Base-by-base conservation (phyloP, 2,113 vertebrate species). In the Menidia beryllina region DNA sequence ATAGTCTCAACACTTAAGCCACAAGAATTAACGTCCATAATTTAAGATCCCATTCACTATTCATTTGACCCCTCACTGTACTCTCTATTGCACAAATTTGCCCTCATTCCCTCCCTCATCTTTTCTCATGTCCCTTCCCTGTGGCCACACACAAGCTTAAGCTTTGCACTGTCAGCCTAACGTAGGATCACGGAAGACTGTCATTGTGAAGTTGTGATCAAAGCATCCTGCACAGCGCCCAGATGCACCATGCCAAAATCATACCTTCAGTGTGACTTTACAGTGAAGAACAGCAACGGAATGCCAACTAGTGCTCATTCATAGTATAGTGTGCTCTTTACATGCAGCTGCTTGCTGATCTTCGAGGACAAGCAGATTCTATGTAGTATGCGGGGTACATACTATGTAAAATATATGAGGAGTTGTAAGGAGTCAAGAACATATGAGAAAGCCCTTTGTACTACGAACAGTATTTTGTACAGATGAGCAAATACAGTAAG, bases 201-300 rank as follows among this genome's bases (percentile, higher is more conserved):
- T 81, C 81, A 78, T 77, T 73, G 56, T 77, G 77, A 52, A 79
- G 74, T 83, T 75, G 81, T 81, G 91, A 93, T 93, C 90, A 91
- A 91, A 92, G 88, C n/a, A 2, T 47, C 69, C 49, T 54, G 41
- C 55, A 51, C 66, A 5, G 59, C 74, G 62, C 77, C 75, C 72
- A 84, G 78, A 82, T 86, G 81, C 69, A 63, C 61, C 78, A 57
- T 57, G 81, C 72, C 71, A 77, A 84, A 77, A 64, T 70, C 38
- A 69, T 78, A 81, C 24, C 68, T 87, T 79, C 53, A 71, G 60
- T 50, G 41, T 55, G 53, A 79, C 73, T 78, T 83, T 71, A 67
- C 64, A 74, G 52, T 77, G 26, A 78, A 30, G 70, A 65, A 71
- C 69, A 81, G 64, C 72, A 45, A 43, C 27, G 68, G 77, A 89